Base-by-base conservation (phyloP, 2,113 vertebrate species). In the Progne subis region DNA sequence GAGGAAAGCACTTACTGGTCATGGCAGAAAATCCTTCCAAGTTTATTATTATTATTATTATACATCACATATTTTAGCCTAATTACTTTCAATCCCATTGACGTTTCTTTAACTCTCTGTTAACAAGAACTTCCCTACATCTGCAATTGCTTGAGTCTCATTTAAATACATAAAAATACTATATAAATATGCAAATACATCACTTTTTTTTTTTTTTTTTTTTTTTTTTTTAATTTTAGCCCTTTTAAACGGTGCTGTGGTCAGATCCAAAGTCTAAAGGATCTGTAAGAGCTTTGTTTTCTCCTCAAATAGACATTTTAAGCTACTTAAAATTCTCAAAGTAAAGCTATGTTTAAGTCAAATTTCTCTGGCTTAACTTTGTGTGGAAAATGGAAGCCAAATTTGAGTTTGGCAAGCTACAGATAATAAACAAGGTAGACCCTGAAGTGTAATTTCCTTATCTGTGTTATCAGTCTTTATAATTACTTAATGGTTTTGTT, bases 31-130 rank as follows among this genome's bases (percentile, higher is more conserved):
- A 63, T 59, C 55, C 41, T 55, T 91, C 93, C 92, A 91, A 70
- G 64, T 77, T 90, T 84, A 53, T 93, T 67, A 23, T 91, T 41
- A 37, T 90, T 60, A 31, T 90, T 60, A 25, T 93, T 89, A 71
- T 25, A 77, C 14, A 56, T 88, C 76, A 19, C 43, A 19, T 80
- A 50, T 86, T 93, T 92, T 86, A 74, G 80, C 43, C 64, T 88
- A 47, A 94, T 88, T 88, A 17, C 41, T 74, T 74, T 67, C 71
- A 52, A 29, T 31, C 5, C 37, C 19, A 7, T 1, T 60, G 84
- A 12, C 68, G 24, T 56, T 74, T 70, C 74, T 76, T 89, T 87
- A 91, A 76, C 69, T 41, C 61, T 77, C 14, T 64, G 18, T 55
- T 86, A 79, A 28, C 37, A 37, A 52, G 74, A 68, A 8, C 0